Evolutionary conservation across 1,140 invertebrate species (phyloP).

Genomic region (Cylas formicarius): DNA sequence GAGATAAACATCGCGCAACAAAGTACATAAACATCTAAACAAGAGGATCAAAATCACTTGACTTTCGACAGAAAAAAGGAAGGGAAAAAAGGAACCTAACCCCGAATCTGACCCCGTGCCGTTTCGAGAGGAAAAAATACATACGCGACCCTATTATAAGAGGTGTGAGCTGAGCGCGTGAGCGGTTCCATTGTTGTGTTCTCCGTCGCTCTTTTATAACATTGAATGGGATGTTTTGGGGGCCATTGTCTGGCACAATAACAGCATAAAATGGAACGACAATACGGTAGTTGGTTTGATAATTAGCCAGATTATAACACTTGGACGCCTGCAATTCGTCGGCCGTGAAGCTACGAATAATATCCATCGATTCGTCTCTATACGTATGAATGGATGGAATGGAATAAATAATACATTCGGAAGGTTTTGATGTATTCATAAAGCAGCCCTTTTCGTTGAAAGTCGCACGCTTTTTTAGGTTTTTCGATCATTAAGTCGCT

Average conservation of each 20-base stretch:
- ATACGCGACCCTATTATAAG: constrained; percentile 19
- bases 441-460: no score
- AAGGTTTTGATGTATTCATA: no score
- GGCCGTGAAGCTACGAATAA: constrained; percentile 17
- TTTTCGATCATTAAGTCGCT: no score
- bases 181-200: no score
- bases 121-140: no score
- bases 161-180: constrained; percentile 20
- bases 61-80: constrained; percentile 23
- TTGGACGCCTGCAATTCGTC: constrained; percentile 21
- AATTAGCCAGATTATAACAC: constrained; percentile 34
- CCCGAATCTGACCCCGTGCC: constrained; percentile 1
- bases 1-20: constrained; percentile 21
- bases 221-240: constrained; percentile 33
- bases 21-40: constrained; percentile 25
- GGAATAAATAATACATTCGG: no score
- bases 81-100: no score
- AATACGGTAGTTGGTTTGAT: constrained; percentile 19
- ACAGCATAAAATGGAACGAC: constrained; percentile 20
- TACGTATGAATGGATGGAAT: constrained; percentile 17
- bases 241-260: constrained; percentile 31
- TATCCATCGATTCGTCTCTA: constrained; percentile 20
- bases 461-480: no score
- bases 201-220: constrained; percentile 18
- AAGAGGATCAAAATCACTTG: constrained; percentile 28